Conservation (phyloP, 1,140 invertebrate genomes). For the Ceratitis capitata region DNA sequence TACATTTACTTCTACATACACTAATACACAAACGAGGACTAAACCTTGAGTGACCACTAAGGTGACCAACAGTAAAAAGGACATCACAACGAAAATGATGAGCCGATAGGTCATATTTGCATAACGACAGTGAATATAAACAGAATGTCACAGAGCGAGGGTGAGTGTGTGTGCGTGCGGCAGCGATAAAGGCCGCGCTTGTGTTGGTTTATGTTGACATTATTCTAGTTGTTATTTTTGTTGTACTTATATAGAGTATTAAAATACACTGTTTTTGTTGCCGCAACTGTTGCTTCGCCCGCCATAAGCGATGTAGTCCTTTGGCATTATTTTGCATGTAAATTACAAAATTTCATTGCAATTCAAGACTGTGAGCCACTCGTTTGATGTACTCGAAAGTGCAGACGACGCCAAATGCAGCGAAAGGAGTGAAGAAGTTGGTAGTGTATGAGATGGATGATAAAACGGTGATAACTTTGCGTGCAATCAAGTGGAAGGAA, state of each 20-base stretch:
- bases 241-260: not conserved
- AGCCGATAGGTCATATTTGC: conserved; percentile 4
- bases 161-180: not conserved
- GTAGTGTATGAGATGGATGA: not conserved
- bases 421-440: not conserved
- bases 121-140: not conserved
- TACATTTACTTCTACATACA: not conserved
- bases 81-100: not conserved
- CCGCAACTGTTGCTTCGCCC: not conserved
- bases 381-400: not conserved
- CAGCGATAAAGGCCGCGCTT: not conserved
- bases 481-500: not conserved
- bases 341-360: conserved; percentile 30
- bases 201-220: not conserved
- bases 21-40: not conserved
- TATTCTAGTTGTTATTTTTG: not conserved
- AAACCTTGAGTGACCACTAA: conserved; percentile 15
- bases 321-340: conserved; percentile 24
- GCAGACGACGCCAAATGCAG: not conserved
- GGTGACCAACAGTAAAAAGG: conserved; percentile 11
- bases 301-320: not conserved
- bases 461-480: not conserved
- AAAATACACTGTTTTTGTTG: not conserved
- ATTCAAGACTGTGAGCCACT: not conserved
- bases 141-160: not conserved